Evolutionary conservation across 2,888 invertebrate genomes (phyloP).

Genomic region (Schizotus pectinicornis): DNA sequence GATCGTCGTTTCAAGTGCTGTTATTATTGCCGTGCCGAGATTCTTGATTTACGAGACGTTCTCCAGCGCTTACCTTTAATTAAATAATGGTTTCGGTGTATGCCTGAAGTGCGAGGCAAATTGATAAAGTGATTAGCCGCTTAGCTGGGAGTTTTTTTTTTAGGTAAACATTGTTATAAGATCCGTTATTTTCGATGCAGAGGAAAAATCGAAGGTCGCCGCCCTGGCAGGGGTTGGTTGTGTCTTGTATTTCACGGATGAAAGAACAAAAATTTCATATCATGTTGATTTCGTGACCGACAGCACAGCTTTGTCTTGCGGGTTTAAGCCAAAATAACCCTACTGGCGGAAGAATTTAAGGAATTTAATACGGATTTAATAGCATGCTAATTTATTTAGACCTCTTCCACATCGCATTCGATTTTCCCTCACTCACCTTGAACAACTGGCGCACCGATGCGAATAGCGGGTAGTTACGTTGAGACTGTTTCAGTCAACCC

Average conservation of each 20-base stretch:
- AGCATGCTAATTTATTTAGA: conserved; percentile 39
- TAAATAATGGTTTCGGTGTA: background rate
- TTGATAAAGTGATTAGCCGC: conserved; percentile 10
- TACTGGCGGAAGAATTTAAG: conserved; percentile 32
- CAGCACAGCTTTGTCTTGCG: conserved; percentile 42
- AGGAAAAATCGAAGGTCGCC: conserved; percentile 26
- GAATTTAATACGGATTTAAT: conserved; percentile 39
- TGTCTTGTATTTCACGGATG: conserved; percentile 51
- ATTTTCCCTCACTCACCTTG: conserved; percentile 19
- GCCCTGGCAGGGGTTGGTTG: conserved; percentile 31
- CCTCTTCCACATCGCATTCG: conserved; percentile 15
- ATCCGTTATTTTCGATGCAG: conserved; percentile 20
- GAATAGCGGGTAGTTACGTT: conserved; percentile 22
- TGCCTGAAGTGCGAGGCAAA: background rate
- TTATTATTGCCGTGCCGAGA: background rate
- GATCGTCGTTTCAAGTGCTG: conserved; percentile 6
- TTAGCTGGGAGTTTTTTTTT: conserved; percentile 6
- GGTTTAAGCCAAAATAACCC: conserved; percentile 37
- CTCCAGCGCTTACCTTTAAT: background rate
- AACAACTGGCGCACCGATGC: conserved; percentile 11
- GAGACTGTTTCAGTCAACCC: conserved; percentile 20
- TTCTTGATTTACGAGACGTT: background rate
- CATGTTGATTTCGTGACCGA: conserved; percentile 53
- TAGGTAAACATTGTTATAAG: conserved; percentile 21
- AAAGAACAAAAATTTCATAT: conserved; percentile 55